Evolutionary conservation across 2,888 invertebrate genomes (phyloP), one percentile per base, ranked within the genome.

Genomic region (Cerastis leucographa): DNA sequence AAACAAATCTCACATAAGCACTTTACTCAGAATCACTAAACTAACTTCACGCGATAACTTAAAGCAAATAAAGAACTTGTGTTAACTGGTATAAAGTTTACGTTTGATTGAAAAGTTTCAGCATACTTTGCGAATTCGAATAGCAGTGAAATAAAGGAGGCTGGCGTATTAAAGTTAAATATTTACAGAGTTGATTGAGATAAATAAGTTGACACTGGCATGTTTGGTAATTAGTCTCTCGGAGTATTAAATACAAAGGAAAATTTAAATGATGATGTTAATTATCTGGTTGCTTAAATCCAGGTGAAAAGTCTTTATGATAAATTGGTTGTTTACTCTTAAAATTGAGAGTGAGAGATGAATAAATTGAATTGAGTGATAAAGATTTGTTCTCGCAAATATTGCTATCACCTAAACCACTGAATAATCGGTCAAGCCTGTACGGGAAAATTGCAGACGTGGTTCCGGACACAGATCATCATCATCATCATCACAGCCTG

Each of bases 21-120:
- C 42, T 64, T 54, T 42, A 22, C 65, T 54, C 4, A 69, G 29
- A 62, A 70, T 51, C 25, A 44, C 72, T 54, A 44, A 40, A 74
- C 56, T 72, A 76, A 76, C 83, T 69, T 74, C 54, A 14, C 1
- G 67, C 35, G 73, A 76, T 69, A 85, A 65, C 49, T 68, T 62
- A 56, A 69, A 76, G 64, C 72, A 75, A 86, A 81, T 77, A 74
- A 62, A n/a, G 68, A 68, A 76, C 84, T 71, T 84, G 22, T 62
- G 11, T 0, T 0, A 6, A 64, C 12, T n/a, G 2, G 0, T 9
- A 64, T 75, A 77, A 79, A 79, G 76, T 86, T 78, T 66, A 71
- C 46, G 61, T 76, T 84, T 64, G 40, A 84, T 73, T 81, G 74
- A 17, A 46, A 83, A 78, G 67, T 77, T 71, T 67, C 51, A 56